Percentiles rank a stretch among this genome's conserved stretches.
Conservation (phyloP, 2,888 invertebrate species). For the Apotomis turbidana region DNA sequence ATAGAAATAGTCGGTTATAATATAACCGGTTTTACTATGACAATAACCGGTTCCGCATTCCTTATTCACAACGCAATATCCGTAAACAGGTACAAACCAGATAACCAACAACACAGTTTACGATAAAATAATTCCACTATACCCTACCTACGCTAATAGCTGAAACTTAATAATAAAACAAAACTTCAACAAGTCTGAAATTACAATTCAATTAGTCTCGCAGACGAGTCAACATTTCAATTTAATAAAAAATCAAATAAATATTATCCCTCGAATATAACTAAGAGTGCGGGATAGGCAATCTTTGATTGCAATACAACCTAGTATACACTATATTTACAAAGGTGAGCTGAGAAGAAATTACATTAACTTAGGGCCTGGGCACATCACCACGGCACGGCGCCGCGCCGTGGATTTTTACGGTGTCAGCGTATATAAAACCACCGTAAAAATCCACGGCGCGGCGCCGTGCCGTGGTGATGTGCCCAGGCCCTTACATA, state of each 20-base stretch:
- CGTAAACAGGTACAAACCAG: slow-evolving; percentile 39
- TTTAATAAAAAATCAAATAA: slow-evolving; percentile 64
- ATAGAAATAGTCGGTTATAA: no score
- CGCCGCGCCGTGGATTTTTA: no score
- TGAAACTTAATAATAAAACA: slow-evolving; percentile 41
- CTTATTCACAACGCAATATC: neutral
- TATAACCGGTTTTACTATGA: neutral
- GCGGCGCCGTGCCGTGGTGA: no score
- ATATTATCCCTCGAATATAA: slow-evolving; percentile 52
- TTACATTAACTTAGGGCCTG: slow-evolving; percentile 53
- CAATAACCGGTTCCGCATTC: no score
- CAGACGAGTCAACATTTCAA: slow-evolving; percentile 65
- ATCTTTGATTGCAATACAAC: slow-evolving; percentile 64
- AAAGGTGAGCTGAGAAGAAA: slow-evolving; percentile 63
- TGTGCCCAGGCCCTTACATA: no score
- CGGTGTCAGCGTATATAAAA: no score
- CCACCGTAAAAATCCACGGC: no score
- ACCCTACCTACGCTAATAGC: slow-evolving; percentile 58
- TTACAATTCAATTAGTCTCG: slow-evolving; percentile 54
- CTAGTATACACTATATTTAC: slow-evolving; percentile 72
- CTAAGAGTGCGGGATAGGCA: slow-evolving; percentile 46
- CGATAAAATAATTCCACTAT: slow-evolving; percentile 59
- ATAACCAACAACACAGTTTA: slow-evolving; percentile 47
- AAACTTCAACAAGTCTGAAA: slow-evolving; percentile 42
- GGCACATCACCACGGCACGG: no score